Evolutionary conservation across 1,140 invertebrate species (phyloP).

Genomic region (Triops longicaudatus): DNA sequence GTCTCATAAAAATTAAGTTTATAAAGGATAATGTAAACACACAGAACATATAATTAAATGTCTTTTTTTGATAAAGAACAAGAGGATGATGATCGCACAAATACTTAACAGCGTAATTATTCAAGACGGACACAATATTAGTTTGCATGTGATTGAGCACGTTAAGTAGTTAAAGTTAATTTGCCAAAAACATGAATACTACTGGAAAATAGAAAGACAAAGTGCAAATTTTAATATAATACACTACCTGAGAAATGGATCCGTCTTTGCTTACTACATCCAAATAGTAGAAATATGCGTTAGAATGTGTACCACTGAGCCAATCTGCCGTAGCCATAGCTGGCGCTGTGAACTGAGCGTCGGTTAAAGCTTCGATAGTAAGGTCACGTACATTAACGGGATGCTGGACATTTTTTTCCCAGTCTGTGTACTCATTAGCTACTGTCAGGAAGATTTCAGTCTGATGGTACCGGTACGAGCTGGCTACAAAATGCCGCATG

Average conservation of each 20-base stretch:
- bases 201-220: too few species aligned
- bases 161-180: too few species aligned
- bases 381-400: conserved; percentile 86
- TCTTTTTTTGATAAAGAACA: too few species aligned
- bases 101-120: too few species aligned
- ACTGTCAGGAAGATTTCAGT: conserved; percentile 95
- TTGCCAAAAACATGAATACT: too few species aligned
- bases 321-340: conserved; percentile 72
- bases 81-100: too few species aligned
- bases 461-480: conserved; percentile 82
- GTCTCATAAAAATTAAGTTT: too few species aligned
- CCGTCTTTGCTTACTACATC: conserved; percentile 87
- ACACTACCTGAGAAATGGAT: conserved; percentile 66
- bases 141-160: too few species aligned
- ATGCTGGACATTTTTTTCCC: conserved; percentile 85
- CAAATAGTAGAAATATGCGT: conserved; percentile 79
- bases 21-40: too few species aligned
- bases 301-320: conserved; percentile 52
- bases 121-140: too few species aligned
- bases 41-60: too few species aligned
- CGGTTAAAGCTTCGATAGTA: conserved; percentile 82
- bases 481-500: conserved; percentile 84
- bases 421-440: conserved; percentile 95
- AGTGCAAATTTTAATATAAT: not conserved
- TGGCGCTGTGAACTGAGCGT: conserved; percentile 81